Conservation (phyloP, 2,797 vertebrate genomes). For the Micrastur ruficollis region DNA sequence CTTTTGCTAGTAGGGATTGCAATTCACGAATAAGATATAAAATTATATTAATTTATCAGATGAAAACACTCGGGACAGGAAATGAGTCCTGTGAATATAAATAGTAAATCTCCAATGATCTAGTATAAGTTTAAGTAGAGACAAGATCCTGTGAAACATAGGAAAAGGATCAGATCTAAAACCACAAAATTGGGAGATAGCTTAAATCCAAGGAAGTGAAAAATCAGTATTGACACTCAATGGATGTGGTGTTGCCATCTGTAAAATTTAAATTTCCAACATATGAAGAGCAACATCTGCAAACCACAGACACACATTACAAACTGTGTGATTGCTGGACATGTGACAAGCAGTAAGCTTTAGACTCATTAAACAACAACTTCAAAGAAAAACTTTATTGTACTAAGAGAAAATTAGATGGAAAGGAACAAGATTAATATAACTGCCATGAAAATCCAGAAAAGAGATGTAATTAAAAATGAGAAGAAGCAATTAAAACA, state of each 20-base stretch:
- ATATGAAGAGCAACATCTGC: background rate
- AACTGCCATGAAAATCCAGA: background rate
- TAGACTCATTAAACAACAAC: background rate
- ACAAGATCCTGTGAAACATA: background rate
- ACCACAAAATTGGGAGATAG: background rate
- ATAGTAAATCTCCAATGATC: background rate
- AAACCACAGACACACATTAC: background rate
- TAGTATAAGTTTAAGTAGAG: background rate
- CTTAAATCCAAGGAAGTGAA: background rate
- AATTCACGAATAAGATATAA: background rate
- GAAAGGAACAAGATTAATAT: background rate
- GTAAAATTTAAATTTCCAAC: background rate
- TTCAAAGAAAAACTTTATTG: background rate
- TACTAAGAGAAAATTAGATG: background rate
- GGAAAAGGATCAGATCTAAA: background rate
- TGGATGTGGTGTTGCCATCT: background rate
- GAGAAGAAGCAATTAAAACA: background rate
- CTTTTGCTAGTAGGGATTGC: background rate
- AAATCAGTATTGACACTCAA: background rate
- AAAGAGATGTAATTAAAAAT: constrained; percentile 5
- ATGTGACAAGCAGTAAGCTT: background rate
- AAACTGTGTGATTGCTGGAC: background rate
- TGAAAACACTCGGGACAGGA: background rate
- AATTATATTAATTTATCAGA: background rate
- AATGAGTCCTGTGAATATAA: background rate